Percentiles rank a stretch among this genome's conserved stretches.
Evolutionary conservation across 2,888 invertebrate species (phyloP).

Genomic region (Drosophila putrida): DNA sequence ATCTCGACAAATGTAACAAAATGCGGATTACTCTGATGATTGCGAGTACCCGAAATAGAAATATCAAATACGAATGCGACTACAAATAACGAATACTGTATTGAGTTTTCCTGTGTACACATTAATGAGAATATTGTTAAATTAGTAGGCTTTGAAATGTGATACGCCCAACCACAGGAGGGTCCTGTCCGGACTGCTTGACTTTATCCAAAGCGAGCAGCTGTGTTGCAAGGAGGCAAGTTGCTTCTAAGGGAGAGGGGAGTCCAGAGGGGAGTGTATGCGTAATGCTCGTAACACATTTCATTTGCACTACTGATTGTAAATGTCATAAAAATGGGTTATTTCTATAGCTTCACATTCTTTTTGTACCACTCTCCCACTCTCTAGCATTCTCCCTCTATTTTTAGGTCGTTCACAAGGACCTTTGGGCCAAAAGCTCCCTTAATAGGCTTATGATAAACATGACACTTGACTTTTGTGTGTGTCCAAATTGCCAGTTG

Average conservation of each 20-base stretch:
- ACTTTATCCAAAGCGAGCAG: slow-evolving; percentile 73
- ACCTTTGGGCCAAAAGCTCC: slow-evolving; percentile 65
- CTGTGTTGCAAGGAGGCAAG: slow-evolving; percentile 46
- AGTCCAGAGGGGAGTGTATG: neutral
- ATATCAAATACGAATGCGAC: slow-evolving; percentile 4
- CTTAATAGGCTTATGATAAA: slow-evolving; percentile 85
- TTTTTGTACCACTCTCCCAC: neutral
- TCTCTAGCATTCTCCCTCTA: neutral
- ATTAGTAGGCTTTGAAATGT: slow-evolving; percentile 84
- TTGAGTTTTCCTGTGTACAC: slow-evolving; percentile 64
- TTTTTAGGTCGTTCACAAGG: neutral
- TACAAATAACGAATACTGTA: slow-evolving; percentile 9
- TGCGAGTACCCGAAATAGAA: slow-evolving; percentile 18
- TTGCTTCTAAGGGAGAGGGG: neutral
- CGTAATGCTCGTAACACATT: slow-evolving; percentile 21
- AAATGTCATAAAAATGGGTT: slow-evolving; percentile 71
- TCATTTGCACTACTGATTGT: slow-evolving; percentile 48
- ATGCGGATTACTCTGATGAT: slow-evolving; percentile 73
- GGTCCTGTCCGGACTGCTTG: slow-evolving; percentile 58
- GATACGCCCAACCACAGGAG: slow-evolving; percentile 82
- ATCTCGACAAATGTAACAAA: slow-evolving; percentile 77
- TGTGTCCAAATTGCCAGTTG: slow-evolving; percentile 83
- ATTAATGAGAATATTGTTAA: slow-evolving; percentile 85
- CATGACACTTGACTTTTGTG: slow-evolving; percentile 82
- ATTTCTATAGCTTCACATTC: slow-evolving; percentile 71